Conservation (phyloP, 1,140 invertebrate genomes). For the Rhynchophorus ferrugineus region DNA sequence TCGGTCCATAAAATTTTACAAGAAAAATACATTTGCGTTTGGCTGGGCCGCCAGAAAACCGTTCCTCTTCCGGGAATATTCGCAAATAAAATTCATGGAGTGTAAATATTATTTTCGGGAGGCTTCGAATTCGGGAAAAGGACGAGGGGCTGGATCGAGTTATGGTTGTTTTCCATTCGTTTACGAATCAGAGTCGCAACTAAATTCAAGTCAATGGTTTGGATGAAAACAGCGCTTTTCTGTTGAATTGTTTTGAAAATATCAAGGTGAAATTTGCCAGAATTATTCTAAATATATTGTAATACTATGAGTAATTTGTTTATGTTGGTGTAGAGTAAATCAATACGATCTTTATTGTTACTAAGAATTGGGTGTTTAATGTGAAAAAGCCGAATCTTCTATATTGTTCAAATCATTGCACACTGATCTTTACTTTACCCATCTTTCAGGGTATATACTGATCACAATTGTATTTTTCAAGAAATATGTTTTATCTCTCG, state of each 20-base stretch:
- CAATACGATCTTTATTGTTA: too few species aligned
- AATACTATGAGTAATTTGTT: too few species aligned
- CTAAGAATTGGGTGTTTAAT: too few species aligned
- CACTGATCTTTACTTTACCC: too few species aligned
- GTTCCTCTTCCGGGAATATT: constrained; percentile 1
- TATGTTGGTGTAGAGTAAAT: too few species aligned
- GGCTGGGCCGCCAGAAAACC: background rate
- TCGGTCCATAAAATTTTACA: constrained; percentile 1
- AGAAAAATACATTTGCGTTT: constrained; percentile 2
- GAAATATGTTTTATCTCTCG: too few species aligned
- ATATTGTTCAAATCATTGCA: too few species aligned
- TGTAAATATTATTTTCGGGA: constrained; percentile 8
- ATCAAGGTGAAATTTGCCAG: background rate
- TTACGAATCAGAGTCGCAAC: background rate
- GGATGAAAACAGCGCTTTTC: too few species aligned
- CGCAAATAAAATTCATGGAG: constrained; percentile 6
- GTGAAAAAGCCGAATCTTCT: too few species aligned
- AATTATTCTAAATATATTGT: background rate
- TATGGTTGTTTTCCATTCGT: background rate
- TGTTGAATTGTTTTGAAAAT: background rate
- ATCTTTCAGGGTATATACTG: too few species aligned
- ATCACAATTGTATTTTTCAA: too few species aligned
- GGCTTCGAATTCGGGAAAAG: background rate
- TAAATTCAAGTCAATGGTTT: too few species aligned
- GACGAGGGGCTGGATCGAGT: constrained; percentile 2